Percentiles rank a stretch among this genome's conserved stretches.
phyloP scores from a whole-genome alignment of 2,797 vertebrate genomes.

The Uromys caudimaculatus region DNA sequence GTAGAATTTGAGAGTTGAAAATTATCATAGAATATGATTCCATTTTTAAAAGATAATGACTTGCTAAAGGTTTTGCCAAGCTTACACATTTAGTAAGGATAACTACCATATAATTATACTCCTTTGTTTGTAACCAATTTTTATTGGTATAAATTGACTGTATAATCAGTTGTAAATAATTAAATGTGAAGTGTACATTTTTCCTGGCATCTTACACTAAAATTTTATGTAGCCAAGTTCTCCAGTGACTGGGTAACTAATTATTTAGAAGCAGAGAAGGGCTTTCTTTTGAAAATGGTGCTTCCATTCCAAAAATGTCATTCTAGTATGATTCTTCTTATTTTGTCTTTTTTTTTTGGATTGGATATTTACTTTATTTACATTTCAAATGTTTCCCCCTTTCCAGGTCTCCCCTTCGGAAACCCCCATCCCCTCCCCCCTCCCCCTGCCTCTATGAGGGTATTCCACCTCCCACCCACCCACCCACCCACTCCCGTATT shows the following conservation, averaged over 20 bases:
- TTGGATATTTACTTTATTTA: too few species aligned
- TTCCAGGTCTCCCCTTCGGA: too few species aligned
- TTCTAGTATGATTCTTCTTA: constrained; percentile 48
- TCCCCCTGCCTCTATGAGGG: too few species aligned
- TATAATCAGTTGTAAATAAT: constrained; percentile 52
- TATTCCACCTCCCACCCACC: too few species aligned
- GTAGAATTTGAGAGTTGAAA: constrained; percentile 60
- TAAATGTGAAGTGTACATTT: constrained; percentile 27
- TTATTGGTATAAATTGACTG: constrained; percentile 23
- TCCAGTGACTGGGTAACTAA: neutral
- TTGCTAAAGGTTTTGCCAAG: neutral
- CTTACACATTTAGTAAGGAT: constrained; percentile 21
- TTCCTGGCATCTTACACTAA: constrained; percentile 47
- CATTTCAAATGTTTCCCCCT: too few species aligned
- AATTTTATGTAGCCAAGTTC: constrained; percentile 24
- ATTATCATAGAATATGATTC: constrained; percentile 26
- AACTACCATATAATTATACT: constrained; percentile 41
- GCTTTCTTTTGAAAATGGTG: constrained; percentile 47
- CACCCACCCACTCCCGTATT: too few species aligned
- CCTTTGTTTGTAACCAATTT: constrained; percentile 56
- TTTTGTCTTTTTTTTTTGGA: neutral
- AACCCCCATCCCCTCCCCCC: too few species aligned
- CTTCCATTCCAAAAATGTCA: constrained; percentile 19
- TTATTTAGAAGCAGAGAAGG: constrained; percentile 44
- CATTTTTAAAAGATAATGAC: constrained; percentile 52